phyloP scores from a whole-genome alignment of 2,888 invertebrate genomes.

The Macrosiphum euphorbiae region DNA sequence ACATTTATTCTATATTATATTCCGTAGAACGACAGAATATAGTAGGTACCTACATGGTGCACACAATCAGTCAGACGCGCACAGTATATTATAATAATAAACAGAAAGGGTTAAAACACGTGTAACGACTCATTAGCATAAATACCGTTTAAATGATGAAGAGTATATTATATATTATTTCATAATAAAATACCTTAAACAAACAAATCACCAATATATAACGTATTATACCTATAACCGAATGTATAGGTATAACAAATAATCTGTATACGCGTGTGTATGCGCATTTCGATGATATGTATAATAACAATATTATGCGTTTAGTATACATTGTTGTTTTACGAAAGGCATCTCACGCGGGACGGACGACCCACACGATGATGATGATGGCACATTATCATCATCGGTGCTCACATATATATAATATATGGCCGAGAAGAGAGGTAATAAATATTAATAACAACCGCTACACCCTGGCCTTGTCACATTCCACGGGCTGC shows the following conservation, averaged over 20 bases:
- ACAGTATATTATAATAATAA: background rate
- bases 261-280: background rate
- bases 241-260: background rate
- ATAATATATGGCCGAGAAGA: slow-evolving; percentile 15
- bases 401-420: background rate
- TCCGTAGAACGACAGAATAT: background rate
- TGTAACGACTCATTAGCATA: slow-evolving; percentile 53
- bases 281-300: background rate
- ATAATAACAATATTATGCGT: slow-evolving; percentile 11
- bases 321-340: slow-evolving; percentile 29
- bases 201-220: slow-evolving; percentile 4
- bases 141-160: slow-evolving; percentile 33
- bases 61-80: background rate
- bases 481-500: slow-evolving; percentile 49
- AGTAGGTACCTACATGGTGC: background rate
- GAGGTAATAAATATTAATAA: slow-evolving; percentile 60
- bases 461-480: slow-evolving; percentile 43
- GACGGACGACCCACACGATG: background rate
- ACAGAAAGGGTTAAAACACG: slow-evolving; percentile 51
- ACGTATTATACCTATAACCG: background rate
- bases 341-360: slow-evolving; percentile 16
- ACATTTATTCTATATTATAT: slow-evolving; percentile 4
- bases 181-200: background rate
- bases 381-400: slow-evolving; percentile 32
- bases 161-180: slow-evolving; percentile 10